Evolutionary conservation across 2,797 vertebrate species (phyloP), one percentile per base, ranked within the genome.

Genomic region (Mormyrus hasselquistii): DNA sequence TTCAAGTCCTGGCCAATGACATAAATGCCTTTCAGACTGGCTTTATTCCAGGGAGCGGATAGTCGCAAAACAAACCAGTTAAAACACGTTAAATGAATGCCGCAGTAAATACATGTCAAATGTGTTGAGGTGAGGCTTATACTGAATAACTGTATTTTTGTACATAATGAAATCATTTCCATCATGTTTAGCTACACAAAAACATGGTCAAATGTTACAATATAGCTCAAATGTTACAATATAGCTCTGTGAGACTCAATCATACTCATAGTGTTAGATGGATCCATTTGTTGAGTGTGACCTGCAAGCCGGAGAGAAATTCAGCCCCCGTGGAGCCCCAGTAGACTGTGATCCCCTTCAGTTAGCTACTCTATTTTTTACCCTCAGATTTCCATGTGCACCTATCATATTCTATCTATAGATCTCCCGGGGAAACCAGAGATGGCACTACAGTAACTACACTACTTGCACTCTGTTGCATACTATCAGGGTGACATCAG

Each of bases 391-490:
- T 89, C 90, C 89, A 34, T 87, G 57, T 44, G 53, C 59, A 89
- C 82, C 87, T 84, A 89, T 92, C 90, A 92, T 22, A 88, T 53
- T 92, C 92, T 95, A 94, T 94, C 91, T 95, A 92, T 95, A 95
- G 94, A 93, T 88, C 89, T 92, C 90, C 62, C 86, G 34, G 25
- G 87, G 94, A 92, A 95, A 95, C 91, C 90, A 88, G 93, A 95
- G 90, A 76, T 38, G 83, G 89, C 89, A 91, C 89, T 91, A 90
- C 76, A 55, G 84, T 62, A 25, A 62, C n/a, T 62, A 88, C 22
- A 29, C 85, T 52, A 29, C 88, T 19, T 76, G 89, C 89, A 8
- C 55, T 59, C 79, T 87, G 82, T 87, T n/a, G 38, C 65, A 88
- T 55, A 52, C 49, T 79, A 25, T 41, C 38, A 87, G 90, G 79